Evolutionary conservation across 2,797 vertebrate species (phyloP).

Genomic region (Smutsia gigantea): DNA sequence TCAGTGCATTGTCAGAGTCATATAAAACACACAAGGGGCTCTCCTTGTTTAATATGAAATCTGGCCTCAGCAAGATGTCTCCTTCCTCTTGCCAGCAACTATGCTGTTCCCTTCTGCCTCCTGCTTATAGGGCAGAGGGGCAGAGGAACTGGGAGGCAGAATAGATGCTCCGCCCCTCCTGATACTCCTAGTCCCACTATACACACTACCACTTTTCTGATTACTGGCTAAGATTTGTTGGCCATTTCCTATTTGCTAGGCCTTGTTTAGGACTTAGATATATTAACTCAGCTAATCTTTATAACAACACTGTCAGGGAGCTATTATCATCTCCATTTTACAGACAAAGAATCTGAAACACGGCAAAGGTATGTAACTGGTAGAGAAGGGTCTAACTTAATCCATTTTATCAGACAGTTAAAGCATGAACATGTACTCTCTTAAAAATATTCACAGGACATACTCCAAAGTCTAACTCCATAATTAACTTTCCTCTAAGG

Average conservation of each 20-base stretch:
- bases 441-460: not conserved
- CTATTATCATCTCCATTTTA: not conserved
- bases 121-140: not conserved
- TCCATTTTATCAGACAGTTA: not conserved
- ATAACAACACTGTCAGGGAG: not conserved
- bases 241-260: not conserved
- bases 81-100: not conserved
- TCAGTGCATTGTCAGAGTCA: not conserved
- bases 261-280: not conserved
- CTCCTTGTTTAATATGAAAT: not conserved
- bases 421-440: not conserved
- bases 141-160: not conserved
- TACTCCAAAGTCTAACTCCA: not conserved
- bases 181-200: fast-evolving
- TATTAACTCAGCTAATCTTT: not conserved
- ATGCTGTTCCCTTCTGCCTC: not conserved
- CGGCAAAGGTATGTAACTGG: not conserved
- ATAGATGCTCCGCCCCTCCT: not conserved
- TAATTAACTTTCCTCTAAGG: not conserved
- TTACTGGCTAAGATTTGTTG: not conserved
- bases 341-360: not conserved
- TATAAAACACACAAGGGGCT: not conserved
- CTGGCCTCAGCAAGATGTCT: not conserved
- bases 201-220: not conserved
- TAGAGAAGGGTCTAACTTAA: not conserved